These are phyloP conservation scores for Zaprionus inermis DNA, from an alignment of 1,140 invertebrate species.

Conservation along the genomic window DNA sequence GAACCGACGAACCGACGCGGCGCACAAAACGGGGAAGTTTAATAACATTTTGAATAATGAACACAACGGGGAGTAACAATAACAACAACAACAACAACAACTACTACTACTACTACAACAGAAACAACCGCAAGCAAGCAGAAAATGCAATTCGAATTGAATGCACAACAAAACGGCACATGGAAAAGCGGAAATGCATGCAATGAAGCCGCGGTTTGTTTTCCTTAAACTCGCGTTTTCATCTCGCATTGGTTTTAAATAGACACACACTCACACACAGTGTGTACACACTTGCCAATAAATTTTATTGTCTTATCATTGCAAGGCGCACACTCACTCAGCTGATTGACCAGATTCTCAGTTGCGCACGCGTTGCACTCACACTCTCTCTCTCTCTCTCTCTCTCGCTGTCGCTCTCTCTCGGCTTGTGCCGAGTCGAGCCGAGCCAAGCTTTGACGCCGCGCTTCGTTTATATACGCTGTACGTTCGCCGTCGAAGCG, in stretches of 20 bases:
- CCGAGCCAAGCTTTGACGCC: constrained; percentile 24
- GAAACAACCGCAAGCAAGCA: constrained; percentile 46
- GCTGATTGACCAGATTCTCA: constrained; percentile 52
- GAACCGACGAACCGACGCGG: constrained; percentile 51
- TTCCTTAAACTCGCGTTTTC: constrained; percentile 51
- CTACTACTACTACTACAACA: too few species aligned
- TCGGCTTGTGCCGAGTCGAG: neutral
- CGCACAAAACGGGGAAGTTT: constrained; percentile 72
- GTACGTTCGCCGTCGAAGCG: constrained; percentile 50
- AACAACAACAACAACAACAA: constrained; percentile 31
- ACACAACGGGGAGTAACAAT: constrained; percentile 26
- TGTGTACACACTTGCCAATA: constrained; percentile 22
- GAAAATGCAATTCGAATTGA: constrained; percentile 48
- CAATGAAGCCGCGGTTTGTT: constrained; percentile 42
- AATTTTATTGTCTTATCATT: constrained; percentile 17
- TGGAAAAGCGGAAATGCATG: constrained; percentile 74
- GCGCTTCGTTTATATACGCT: constrained; percentile 68
- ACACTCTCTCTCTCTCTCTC: neutral
- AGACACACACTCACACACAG: neutral
- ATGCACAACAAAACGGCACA: constrained; percentile 58
- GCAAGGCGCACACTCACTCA: constrained; percentile 8
- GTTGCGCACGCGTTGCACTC: constrained; percentile 24
- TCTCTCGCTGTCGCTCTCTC: neutral
- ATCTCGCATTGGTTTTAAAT: constrained; percentile 27
- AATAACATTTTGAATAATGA: constrained; percentile 80